Evolutionary conservation across 2,797 vertebrate genomes (phyloP), one percentile per base, ranked within the genome.

Genomic region (Esox masquinongy): DNA sequence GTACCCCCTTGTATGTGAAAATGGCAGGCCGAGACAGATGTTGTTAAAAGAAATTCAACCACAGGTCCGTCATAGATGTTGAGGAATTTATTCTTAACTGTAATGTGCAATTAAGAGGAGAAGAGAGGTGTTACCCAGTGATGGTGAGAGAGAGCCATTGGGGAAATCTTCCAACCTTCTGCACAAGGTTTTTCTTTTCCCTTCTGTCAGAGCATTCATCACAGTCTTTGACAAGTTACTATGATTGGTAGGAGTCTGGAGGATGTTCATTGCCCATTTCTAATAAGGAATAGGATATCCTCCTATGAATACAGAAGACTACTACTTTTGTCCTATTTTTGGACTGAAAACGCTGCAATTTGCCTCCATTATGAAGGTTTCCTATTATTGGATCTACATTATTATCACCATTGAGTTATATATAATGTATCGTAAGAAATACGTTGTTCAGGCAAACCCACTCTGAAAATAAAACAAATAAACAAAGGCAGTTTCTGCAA

Each of bases 21-120:
- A 87, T 90, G 87, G 75, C 50, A 5, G 70, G 85, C 85, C 84
- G 92, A 90, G 56, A 61, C 22, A 61, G 88, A 80, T 84, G 89
- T 89, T 86, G 81, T 80, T 90, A 85, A 88, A 88, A 92, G 85
- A 84, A 90, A 94, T 93, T 91, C 89, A 91, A 90, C 90, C 82
- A 84, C 82, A 31, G 75, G 76, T 82, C 83, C 85, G 24, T 84
- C 89, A 88, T 86, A 56, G 49, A 79, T 85, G 72, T 56, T 70
- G 53, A 82, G 93, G 93, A 94, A 94, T 92, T 84, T 82, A 91
- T 86, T 89, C 87, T 87, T 86, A 78, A 89, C 85, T 82, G 0
- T 84, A 80, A 85, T 85, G 80, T 76, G 82, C 92, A 94, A 95
- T 95, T 94, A 95, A 92, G 56, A 61, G 84, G 78, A 83, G 29